Evolutionary conservation across 2,888 invertebrate species (phyloP).

Genomic region (Rhingia rostrata): DNA sequence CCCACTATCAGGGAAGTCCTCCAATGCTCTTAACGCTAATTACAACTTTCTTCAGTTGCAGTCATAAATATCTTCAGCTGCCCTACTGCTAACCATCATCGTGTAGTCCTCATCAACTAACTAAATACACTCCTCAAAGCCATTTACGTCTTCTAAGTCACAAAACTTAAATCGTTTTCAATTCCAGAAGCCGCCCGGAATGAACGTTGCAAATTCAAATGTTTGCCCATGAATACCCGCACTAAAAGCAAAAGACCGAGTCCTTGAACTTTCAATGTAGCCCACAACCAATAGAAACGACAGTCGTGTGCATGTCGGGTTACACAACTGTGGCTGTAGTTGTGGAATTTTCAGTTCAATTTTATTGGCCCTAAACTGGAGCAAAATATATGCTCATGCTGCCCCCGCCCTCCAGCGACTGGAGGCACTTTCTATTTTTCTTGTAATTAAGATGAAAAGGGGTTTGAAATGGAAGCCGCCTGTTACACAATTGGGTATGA

Average conservation of each 20-base stretch:
- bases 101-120: constrained; percentile 35
- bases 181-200: constrained; percentile 11
- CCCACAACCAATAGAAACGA: constrained; percentile 18
- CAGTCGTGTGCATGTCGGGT: not conserved
- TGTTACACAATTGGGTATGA: constrained; percentile 73
- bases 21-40: constrained; percentile 63
- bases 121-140: constrained; percentile 32
- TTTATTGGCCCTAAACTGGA: constrained; percentile 63
- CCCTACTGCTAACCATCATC: constrained; percentile 25
- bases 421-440: constrained; percentile 51
- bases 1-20: not conserved
- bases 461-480: constrained; percentile 68
- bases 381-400: constrained; percentile 36
- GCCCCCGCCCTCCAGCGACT: not conserved
- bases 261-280: constrained; percentile 65
- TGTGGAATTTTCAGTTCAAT: constrained; percentile 70
- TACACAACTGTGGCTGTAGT: constrained; percentile 14
- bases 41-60: constrained; percentile 49
- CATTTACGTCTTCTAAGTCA: constrained; percentile 50
- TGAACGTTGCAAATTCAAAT: constrained; percentile 48
- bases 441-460: constrained; percentile 72
- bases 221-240: constrained; percentile 46
- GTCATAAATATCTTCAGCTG: constrained; percentile 51
- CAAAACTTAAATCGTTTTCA: constrained; percentile 66
- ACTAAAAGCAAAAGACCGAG: constrained; percentile 15